Conservation (phyloP, 2,888 invertebrate genomes). For the Ferdinandea cuprea region DNA sequence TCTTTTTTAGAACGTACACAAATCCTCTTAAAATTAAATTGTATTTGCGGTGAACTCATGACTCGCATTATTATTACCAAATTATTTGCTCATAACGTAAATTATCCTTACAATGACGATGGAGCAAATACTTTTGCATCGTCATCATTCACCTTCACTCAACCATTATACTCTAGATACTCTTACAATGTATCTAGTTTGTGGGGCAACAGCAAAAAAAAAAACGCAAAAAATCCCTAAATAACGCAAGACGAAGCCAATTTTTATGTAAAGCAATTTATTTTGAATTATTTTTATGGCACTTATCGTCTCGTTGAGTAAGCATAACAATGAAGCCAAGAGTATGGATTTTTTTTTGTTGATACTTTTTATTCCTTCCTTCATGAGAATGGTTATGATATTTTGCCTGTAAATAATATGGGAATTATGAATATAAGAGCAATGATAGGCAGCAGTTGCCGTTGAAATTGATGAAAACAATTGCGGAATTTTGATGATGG, state of each 20-base stretch:
- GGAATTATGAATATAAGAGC: conserved; percentile 28
- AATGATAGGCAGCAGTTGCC: not conserved
- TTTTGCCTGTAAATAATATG: conserved; percentile 44
- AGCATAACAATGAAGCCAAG: conserved; percentile 75
- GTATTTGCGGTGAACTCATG: conserved; percentile 77
- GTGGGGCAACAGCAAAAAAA: not conserved
- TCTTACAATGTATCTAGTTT: conserved; percentile 52
- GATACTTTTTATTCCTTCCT: not conserved
- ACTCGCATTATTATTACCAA: conserved; percentile 83
- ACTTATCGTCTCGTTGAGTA: conserved; percentile 80
- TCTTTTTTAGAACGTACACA: too few relatives aligned
- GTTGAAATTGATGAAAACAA: too few relatives aligned
- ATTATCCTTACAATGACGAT: conserved; percentile 67
- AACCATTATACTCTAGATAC: conserved; percentile 45
- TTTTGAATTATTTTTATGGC: conserved; percentile 83
- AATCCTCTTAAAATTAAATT: conserved; percentile 68
- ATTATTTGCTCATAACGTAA: conserved; percentile 78
- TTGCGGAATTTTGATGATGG: too few relatives aligned
- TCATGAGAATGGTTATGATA: not conserved
- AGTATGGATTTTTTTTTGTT: conserved; percentile 30
- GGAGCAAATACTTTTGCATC: conserved; percentile 67
- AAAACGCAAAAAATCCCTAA: not conserved
- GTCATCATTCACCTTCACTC: conserved; percentile 72
- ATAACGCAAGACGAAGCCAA: conserved; percentile 75
- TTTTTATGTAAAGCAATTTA: conserved; percentile 83